A percentile compares a stretch with the other conserved stretches of the same genome.
Evolutionary conservation across 2,888 invertebrate genomes (phyloP).

Genomic region (Tricholauxania praeusta): DNA sequence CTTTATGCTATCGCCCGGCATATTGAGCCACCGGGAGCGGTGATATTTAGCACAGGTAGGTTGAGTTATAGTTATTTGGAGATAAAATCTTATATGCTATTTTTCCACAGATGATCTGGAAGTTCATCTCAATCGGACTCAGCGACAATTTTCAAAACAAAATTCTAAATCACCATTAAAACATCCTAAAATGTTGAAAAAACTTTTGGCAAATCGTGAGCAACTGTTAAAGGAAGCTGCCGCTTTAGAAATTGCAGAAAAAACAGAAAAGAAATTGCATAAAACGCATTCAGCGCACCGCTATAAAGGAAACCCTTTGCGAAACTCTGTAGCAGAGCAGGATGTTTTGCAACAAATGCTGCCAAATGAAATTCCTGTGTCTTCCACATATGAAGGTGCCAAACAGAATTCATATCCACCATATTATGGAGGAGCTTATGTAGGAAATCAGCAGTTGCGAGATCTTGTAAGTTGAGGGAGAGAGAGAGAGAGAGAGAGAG

Average conservation of each 20-base stretch:
- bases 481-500: not conserved
- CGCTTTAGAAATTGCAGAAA: slow-evolving; percentile 43
- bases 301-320: slow-evolving; percentile 51
- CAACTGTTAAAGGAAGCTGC: slow-evolving; percentile 57
- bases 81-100: not conserved
- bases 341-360: slow-evolving; percentile 54
- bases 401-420: slow-evolving; percentile 49
- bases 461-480: slow-evolving; percentile 54
- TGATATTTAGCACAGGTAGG: slow-evolving; percentile 79
- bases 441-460: slow-evolving; percentile 46
- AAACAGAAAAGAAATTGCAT: slow-evolving; percentile 37
- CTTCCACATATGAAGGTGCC: slow-evolving; percentile 37
- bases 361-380: slow-evolving; percentile 46
- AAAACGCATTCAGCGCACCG: slow-evolving; percentile 43
- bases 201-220: slow-evolving; percentile 60
- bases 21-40: slow-evolving; percentile 77
- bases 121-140: slow-evolving; percentile 65
- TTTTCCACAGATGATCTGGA: slow-evolving; percentile 60
- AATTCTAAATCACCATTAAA: slow-evolving; percentile 61
- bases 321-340: slow-evolving; percentile 48
- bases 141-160: slow-evolving; percentile 63
- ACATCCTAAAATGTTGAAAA: slow-evolving; percentile 67
- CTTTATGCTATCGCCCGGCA: slow-evolving; percentile 75
- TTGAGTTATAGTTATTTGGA: not conserved
- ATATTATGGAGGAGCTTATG: slow-evolving; percentile 43